Conservation (phyloP, 2,888 invertebrate species). For the Drosophila mimetica region DNA sequence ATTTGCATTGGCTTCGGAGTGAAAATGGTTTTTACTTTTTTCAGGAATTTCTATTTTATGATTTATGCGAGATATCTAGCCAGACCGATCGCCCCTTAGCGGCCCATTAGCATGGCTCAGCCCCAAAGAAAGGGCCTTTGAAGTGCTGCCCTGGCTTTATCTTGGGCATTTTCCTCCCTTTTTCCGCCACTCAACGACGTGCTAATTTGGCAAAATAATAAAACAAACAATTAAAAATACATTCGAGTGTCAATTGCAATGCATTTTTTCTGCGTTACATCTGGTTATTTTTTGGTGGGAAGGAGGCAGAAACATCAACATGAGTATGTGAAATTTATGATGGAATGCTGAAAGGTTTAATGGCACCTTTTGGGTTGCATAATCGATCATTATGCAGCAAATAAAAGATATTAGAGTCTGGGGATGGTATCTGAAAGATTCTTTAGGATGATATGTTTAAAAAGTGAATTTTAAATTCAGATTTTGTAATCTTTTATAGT, state of each 20-base stretch:
- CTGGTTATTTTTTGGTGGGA: constrained; percentile 7
- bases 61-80: constrained; percentile 63
- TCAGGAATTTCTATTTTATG: constrained; percentile 54
- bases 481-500: background rate
- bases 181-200: constrained; percentile 61
- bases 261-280: constrained; percentile 16
- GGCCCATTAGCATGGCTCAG: constrained; percentile 55
- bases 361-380: constrained; percentile 42
- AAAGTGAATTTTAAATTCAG: no score
- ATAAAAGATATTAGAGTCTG: background rate
- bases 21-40: constrained; percentile 53
- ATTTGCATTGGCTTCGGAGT: constrained; percentile 38
- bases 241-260: constrained; percentile 70
- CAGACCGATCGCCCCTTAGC: constrained; percentile 55
- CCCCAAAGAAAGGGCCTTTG: constrained; percentile 51
- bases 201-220: constrained; percentile 76
- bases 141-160: constrained; percentile 51
- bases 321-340: constrained; percentile 59
- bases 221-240: constrained; percentile 72
- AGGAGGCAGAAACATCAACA: constrained; percentile 38
- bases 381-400: constrained; percentile 19
- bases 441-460: no score
- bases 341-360: constrained; percentile 63
- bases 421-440: no score
- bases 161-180: constrained; percentile 6